These are phyloP conservation scores for Pelodiscus sinensis DNA, from an alignment of 2,113 vertebrate genomes.

Conservation along the genomic window DNA sequence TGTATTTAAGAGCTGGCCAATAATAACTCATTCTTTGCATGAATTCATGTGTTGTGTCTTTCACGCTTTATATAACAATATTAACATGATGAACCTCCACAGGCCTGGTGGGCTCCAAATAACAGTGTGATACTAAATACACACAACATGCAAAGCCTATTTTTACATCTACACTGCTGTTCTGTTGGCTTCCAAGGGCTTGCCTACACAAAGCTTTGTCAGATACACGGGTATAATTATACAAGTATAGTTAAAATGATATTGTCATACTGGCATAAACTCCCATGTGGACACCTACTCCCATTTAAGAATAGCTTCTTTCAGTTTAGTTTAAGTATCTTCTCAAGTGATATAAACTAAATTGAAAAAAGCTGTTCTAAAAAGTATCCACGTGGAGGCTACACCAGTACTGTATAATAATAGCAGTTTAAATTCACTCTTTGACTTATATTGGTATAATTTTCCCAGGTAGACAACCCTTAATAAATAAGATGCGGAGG, in stretches of 20 bases:
- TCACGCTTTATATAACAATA: background rate
- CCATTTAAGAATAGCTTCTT: background rate
- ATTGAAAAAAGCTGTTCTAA: background rate
- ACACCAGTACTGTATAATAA: background rate
- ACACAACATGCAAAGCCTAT: background rate
- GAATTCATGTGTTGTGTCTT: background rate
- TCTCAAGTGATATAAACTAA: background rate
- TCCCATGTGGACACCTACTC: background rate
- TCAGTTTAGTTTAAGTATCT: background rate
- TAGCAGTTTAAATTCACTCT: background rate
- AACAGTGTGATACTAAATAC: background rate
- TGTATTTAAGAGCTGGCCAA: background rate
- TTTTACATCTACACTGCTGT: background rate
- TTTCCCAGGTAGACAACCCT: background rate
- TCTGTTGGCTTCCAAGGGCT: background rate
- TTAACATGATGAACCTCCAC: background rate
- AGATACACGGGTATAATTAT: background rate
- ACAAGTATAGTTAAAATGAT: background rate
- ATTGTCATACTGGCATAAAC: background rate
- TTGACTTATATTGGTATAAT: background rate
- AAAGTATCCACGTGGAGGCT: background rate
- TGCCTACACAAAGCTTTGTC: background rate
- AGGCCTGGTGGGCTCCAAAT: background rate
- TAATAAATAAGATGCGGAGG: fast-evolving
- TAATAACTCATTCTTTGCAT: background rate